Conservation (phyloP, 1,140 invertebrate species). For the Dolichoris vasculosae region DNA sequence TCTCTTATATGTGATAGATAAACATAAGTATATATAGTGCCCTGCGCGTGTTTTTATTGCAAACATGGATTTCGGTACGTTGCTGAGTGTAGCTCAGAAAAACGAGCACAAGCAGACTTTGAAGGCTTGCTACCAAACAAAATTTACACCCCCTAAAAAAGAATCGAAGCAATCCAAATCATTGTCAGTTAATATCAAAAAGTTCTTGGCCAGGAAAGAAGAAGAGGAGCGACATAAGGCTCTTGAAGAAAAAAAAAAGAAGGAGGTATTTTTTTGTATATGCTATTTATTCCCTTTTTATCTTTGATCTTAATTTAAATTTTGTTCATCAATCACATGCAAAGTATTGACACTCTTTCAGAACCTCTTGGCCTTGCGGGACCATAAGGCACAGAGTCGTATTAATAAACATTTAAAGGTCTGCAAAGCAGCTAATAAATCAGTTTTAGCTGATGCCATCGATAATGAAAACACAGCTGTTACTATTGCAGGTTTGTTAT, state of each 20-base stretch:
- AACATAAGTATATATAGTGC: not conserved
- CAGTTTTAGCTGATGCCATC: constrained; percentile 87
- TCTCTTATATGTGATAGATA: not conserved
- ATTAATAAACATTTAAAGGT: constrained; percentile 83
- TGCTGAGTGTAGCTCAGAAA: constrained; percentile 78
- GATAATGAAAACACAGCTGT: constrained; percentile 85
- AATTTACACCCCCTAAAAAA: constrained; percentile 88
- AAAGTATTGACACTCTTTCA: constrained; percentile 55
- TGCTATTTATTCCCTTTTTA: not conserved
- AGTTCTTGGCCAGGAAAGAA: constrained; percentile 87
- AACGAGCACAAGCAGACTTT: constrained; percentile 72
- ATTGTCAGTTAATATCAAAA: constrained; percentile 85
- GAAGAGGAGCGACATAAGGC: constrained; percentile 83
- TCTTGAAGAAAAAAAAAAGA: constrained; percentile 79
- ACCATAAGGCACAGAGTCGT: constrained; percentile 82
- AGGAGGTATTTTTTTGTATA: constrained; percentile 71
- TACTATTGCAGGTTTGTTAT: constrained; percentile 76
- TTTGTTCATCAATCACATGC: not conserved
- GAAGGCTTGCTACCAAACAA: constrained; percentile 81
- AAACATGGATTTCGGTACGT: constrained; percentile 79
- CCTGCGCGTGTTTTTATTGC: not conserved
- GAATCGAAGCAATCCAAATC: constrained; percentile 79
- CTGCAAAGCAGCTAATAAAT: constrained; percentile 91
- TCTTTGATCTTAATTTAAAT: not conserved
- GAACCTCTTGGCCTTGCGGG: constrained; percentile 83